Base-by-base conservation (phyloP, 2,797 vertebrate species). In the Mus caroli region DNA sequence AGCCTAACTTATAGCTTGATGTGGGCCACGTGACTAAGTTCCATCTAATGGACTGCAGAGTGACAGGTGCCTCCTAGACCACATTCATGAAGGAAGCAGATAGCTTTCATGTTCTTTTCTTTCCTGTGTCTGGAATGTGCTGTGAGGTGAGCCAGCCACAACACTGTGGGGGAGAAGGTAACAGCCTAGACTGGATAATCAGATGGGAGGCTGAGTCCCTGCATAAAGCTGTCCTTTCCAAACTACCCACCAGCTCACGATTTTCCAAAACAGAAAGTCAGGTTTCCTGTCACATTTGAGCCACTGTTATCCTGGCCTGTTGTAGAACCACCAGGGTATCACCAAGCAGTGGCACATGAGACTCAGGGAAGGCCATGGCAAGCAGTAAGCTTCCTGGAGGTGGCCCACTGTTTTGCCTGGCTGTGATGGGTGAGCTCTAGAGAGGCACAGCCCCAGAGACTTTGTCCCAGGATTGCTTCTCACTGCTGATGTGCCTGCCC, bases 251-350 rank as follows among this genome's bases (percentile, higher is more conserved):
- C 58, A 85, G 58, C 26, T 84, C 43, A 34, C 3, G 37, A 80
- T 71, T 95, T 79, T 95, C 89, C 31, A 82, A 52, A 88, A 87
- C 26, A 84, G 2, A 83, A 28, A 92, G 60, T 62, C 37, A 56
- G 80, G 80, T 12, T 86, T 86, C 80, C 22, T 62, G 17, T 90
- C 50, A 34, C 76, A 52, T 43, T 43, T 67, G 91, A 94, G 40
- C 37, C 60, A 60, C 50, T 94, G 54, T 64, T 88, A 50, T 79
- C 28, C 19, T 78, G 79, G 60, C 26, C 62, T 75, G 31, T 54
- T 90, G 67, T 60, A 64, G 20, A 91, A 24, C 5, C 83, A 17
- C 58, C 73, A 94, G 34, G 24, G 64, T 52, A 14, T 10, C 88
- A 89, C 50, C 37, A 90, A 92, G 89, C 9, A 92, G 31, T 34